Evolutionary conservation across 2,113 vertebrate genomes (phyloP).

Genomic region (Dryoscopus gambensis): DNA sequence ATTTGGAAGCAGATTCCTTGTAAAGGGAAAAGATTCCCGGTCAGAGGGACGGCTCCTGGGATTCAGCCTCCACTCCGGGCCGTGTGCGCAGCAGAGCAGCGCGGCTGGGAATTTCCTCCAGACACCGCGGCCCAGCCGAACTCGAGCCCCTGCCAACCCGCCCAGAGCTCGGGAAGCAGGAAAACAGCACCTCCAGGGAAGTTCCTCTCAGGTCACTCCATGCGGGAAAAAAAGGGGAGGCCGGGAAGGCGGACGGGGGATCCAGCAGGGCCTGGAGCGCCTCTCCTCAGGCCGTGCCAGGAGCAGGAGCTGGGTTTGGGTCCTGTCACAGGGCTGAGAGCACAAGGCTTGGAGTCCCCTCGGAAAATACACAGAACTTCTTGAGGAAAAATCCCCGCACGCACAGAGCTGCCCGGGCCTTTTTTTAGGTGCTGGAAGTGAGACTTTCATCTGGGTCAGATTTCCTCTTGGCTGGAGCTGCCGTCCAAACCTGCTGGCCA

Average conservation of each 20-base stretch:
- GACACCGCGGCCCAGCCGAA: background rate
- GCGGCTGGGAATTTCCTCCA: background rate
- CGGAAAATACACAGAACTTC: background rate
- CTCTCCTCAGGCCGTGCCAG: background rate
- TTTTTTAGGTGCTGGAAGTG: constrained; percentile 17
- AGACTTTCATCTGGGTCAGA: constrained; percentile 15
- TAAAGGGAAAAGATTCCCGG: background rate
- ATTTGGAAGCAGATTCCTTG: background rate
- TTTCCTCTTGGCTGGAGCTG: constrained; percentile 32
- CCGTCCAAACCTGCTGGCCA: background rate
- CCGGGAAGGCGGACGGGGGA: background rate
- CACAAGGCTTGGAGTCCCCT: background rate
- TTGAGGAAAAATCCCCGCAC: background rate
- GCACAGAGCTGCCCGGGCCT: background rate
- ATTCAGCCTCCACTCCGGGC: background rate
- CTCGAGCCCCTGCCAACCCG: background rate
- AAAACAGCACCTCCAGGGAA: background rate
- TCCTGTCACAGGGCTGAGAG: background rate
- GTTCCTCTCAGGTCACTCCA: constrained; percentile 43
- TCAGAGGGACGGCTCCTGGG: background rate
- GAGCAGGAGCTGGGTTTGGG: background rate
- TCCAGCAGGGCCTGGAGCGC: background rate
- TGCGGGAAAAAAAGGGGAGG: background rate
- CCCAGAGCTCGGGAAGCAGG: background rate
- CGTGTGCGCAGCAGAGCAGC: accelerated